Conservation (phyloP, 2,888 invertebrate genomes). For the Orthosia gracilis region DNA sequence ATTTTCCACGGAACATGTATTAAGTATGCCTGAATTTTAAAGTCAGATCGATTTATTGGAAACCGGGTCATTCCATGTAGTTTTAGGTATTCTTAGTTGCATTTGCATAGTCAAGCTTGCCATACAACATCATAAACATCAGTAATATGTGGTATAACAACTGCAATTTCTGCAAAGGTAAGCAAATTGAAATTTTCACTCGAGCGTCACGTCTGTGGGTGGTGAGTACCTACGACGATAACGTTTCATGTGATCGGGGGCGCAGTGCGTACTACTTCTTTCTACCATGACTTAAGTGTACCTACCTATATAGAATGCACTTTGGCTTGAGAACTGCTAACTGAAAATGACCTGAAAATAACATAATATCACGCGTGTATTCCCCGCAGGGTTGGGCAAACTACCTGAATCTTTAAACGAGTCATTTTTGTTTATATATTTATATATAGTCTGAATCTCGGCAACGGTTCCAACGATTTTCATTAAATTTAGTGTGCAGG, state of each 20-base stretch:
- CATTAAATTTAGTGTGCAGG: too few species aligned
- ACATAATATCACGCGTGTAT: neutral
- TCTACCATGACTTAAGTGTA: neutral
- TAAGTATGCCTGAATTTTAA: constrained; percentile 14
- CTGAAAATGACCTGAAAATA: constrained; percentile 1
- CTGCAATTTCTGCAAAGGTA: constrained; percentile 1
- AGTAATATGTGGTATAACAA: neutral
- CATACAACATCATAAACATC: neutral
- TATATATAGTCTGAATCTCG: too few species aligned
- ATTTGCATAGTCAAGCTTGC: neutral
- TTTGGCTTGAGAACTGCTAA: constrained; percentile 4
- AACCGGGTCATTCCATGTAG: constrained; percentile 15
- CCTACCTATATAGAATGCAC: neutral
- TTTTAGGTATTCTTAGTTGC: constrained; percentile 7
- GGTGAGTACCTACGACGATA: neutral
- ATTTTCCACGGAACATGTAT: neutral
- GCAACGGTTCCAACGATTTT: too few species aligned
- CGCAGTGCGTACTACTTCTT: constrained; percentile 7
- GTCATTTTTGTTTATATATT: too few species aligned
- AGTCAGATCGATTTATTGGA: constrained; percentile 11
- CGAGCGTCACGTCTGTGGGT: neutral
- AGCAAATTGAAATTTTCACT: neutral
- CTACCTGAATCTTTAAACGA: too few species aligned
- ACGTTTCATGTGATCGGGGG: constrained; percentile 2
- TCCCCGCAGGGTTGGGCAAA: too few species aligned